Base-by-base conservation (phyloP, 2,113 vertebrate genomes). In the Etheostoma cragini region DNA sequence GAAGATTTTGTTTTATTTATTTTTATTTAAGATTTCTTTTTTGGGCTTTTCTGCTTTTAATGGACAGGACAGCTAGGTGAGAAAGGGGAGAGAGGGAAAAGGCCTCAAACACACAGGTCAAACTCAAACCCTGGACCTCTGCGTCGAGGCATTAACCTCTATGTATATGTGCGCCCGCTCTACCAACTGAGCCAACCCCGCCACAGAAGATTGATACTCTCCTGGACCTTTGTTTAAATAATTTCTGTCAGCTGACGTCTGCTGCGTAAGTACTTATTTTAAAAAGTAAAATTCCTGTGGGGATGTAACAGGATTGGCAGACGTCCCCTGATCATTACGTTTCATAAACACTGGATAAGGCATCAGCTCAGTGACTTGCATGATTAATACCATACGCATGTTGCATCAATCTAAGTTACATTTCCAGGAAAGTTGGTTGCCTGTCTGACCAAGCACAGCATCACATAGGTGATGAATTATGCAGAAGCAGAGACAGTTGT, bases 381-480 rank as follows among this genome's bases (percentile, higher is more conserved):
- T 73, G 76, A 89, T 88, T 81, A 86, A 88, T 72, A 71, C 26
- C 21, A 47, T 42, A 52, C 72, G 60, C 47, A 52, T 66, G 63
- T 61, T 65, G 79, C 83, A 87, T 89, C 83, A 81, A 81, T 88
- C 82, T 63, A 64, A 57, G 71, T 76, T 83, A 80, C 45, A 90
- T 87, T 76, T 84, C 42, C 49, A 26, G 80, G 65, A 61, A 81
- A 84, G 84, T 60, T 84, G 85, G 78, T 82, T 87, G 88, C 83
- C 82, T 82, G 61, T 91, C 89, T 71, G 76, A 89, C 81, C 85
- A 57, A 91, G 84, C 81, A 81, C 82, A 88, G 92, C 87, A 66
- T 80, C 84, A 86, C 82, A 82, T 89, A 72, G 70, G 77, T 69
- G 61, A 87, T 92, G 78, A 92, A 92, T 92, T 82, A 92, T 89